Evolutionary conservation across 1,140 invertebrate species (phyloP).

Genomic region (Apolygus lucorum): DNA sequence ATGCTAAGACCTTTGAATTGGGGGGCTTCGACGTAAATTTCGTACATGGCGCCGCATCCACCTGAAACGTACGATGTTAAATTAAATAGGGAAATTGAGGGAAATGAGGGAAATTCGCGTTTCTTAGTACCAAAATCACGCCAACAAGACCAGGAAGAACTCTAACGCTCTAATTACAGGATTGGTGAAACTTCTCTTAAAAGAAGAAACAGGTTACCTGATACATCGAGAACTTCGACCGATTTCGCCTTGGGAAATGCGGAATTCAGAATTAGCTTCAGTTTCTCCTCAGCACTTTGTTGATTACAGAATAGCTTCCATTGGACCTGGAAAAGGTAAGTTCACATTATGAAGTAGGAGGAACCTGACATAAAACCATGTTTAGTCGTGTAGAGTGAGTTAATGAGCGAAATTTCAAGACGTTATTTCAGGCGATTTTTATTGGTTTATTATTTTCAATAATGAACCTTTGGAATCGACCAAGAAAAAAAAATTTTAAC

Average conservation of each 20-base stretch:
- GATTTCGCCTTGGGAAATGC: slow-evolving; percentile 29
- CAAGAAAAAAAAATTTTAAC: too few relatives aligned
- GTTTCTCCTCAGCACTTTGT: slow-evolving; percentile 18
- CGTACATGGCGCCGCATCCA: slow-evolving; percentile 83
- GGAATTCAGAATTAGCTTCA: slow-evolving; percentile 23
- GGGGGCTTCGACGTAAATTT: slow-evolving; percentile 61
- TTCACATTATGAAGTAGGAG: not conserved
- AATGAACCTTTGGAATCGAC: too few relatives aligned
- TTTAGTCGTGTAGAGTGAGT: too few relatives aligned
- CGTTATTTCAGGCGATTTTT: too few relatives aligned
- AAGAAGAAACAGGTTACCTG: too few relatives aligned
- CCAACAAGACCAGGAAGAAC: too few relatives aligned
- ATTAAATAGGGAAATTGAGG: slow-evolving; percentile 35
- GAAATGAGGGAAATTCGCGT: not conserved
- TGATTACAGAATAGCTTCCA: not conserved
- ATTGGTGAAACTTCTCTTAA: not conserved
- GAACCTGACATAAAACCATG: too few relatives aligned
- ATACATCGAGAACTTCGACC: slow-evolving; percentile 30
- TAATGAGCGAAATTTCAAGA: too few relatives aligned
- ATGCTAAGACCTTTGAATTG: slow-evolving; percentile 68
- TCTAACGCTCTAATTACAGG: not conserved
- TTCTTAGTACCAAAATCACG: too few relatives aligned
- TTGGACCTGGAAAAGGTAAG: not conserved
- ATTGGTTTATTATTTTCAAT: too few relatives aligned
- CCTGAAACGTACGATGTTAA: slow-evolving; percentile 41